Conservation (phyloP, 2,113 vertebrate genomes). For the Microtus oregoni region DNA sequence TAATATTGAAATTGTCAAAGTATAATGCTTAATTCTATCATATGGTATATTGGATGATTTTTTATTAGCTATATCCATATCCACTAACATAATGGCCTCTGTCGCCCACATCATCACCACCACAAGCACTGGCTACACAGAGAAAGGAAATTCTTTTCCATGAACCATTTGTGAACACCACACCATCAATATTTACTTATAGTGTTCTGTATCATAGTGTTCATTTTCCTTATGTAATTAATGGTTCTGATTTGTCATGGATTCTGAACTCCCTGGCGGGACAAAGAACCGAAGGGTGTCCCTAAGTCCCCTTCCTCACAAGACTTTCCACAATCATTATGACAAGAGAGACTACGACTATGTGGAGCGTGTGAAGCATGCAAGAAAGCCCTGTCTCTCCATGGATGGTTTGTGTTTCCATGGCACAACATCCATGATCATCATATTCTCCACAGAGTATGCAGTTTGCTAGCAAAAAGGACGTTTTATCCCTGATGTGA, state of each 20-base stretch:
- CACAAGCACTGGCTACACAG: rapidly evolving
- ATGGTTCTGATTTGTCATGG: not conserved
- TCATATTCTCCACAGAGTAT: not conserved
- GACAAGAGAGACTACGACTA: not conserved
- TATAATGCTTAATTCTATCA: not conserved
- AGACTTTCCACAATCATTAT: not conserved
- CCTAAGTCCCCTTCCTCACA: not conserved
- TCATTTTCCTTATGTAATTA: not conserved
- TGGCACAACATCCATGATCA: not conserved
- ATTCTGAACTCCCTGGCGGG: not conserved
- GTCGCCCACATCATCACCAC: not conserved
- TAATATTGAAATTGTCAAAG: not conserved
- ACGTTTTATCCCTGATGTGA: not conserved
- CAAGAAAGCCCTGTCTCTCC: not conserved
- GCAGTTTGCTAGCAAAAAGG: slow-evolving; percentile 35
- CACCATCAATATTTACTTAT: not conserved
- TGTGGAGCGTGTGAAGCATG: not conserved
- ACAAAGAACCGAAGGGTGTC: not conserved
- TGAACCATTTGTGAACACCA: not conserved
- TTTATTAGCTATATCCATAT: not conserved
- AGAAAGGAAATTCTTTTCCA: not conserved
- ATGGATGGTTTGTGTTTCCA: not conserved
- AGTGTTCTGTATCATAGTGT: not conserved
- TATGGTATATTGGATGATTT: not conserved
- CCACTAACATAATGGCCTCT: not conserved